These are phyloP conservation scores for Rafetus swinhoei DNA, from an alignment of 2,113 vertebrate genomes.

Conservation along the genomic window DNA sequence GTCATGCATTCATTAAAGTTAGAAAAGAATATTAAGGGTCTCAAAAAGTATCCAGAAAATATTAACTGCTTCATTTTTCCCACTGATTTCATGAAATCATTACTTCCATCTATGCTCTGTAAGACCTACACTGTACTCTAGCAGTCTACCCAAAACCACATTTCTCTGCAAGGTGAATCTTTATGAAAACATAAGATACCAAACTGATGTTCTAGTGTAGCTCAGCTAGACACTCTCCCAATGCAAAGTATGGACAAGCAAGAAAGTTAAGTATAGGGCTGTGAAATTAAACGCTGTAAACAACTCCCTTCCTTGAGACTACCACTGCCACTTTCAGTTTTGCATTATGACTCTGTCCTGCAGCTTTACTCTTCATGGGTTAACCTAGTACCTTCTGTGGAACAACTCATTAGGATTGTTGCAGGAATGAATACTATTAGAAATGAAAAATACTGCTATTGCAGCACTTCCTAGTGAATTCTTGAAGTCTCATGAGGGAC, in stretches of 20 bases:
- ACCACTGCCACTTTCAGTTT: not conserved
- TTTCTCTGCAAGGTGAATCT: not conserved
- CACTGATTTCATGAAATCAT: not conserved
- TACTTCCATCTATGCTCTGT: not conserved
- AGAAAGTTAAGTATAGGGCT: not conserved
- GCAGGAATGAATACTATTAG: not conserved
- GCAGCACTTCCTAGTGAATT: not conserved
- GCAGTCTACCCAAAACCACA: not conserved
- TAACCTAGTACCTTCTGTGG: not conserved
- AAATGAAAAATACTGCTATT: not conserved
- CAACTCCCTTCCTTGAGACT: not conserved
- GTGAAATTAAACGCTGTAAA: not conserved
- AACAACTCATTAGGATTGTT: not conserved
- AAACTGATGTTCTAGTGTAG: not conserved
- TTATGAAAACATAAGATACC: not conserved
- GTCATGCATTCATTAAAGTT: rapidly evolving
- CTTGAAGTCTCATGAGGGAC: not conserved
- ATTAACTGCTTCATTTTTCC: not conserved
- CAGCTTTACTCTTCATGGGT: not conserved
- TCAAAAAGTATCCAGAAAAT: not conserved
- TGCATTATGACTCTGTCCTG: not conserved
- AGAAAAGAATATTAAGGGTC: not conserved
- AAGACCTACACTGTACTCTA: rapidly evolving
- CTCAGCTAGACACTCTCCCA: not conserved
- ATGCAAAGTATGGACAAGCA: not conserved